A percentile compares a stretch with the other conserved stretches of the same genome.
phyloP scores from a whole-genome alignment of 2,888 invertebrate species.

The Drosophila demipolita region DNA sequence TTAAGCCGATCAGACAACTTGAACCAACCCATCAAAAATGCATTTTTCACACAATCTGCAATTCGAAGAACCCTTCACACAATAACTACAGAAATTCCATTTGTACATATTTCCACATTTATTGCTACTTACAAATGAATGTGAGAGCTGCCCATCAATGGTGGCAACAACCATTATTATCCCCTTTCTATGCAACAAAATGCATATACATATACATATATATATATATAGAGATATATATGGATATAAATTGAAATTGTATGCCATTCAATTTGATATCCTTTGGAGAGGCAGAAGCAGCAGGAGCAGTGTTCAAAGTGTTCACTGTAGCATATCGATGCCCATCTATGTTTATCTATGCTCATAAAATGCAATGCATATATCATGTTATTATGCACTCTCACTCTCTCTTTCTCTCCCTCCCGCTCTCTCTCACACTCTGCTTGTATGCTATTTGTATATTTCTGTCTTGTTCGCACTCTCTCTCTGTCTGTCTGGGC shows the following conservation, averaged over 20 bases:
- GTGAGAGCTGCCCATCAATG: background rate
- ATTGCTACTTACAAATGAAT: background rate
- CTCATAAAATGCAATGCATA: slow-evolving; percentile 43
- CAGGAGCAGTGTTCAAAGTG: slow-evolving; percentile 26
- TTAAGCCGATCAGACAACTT: background rate
- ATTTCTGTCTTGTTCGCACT: slow-evolving; percentile 1
- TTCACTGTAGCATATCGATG: slow-evolving; percentile 46
- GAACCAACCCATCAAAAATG: background rate
- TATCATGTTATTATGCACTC: slow-evolving; percentile 37
- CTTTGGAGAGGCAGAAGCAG: background rate
- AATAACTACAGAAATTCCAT: background rate
- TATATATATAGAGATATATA: background rate
- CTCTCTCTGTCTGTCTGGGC: slow-evolving; percentile 26
- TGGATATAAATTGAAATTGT: slow-evolving; percentile 15
- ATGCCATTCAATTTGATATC: slow-evolving; percentile 34
- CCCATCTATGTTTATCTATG: slow-evolving; percentile 44
- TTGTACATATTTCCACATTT: background rate
- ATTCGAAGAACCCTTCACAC: background rate
- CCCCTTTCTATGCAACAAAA: background rate
- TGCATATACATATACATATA: background rate
- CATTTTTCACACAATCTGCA: background rate
- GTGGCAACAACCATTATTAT: background rate
- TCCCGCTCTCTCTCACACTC: background rate
- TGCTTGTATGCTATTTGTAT: background rate
- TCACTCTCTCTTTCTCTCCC: background rate